Percentiles rank a stretch among this genome's conserved stretches.
Evolutionary conservation across 2,797 vertebrate genomes (phyloP).

Genomic region (Etheostoma perlongum): DNA sequence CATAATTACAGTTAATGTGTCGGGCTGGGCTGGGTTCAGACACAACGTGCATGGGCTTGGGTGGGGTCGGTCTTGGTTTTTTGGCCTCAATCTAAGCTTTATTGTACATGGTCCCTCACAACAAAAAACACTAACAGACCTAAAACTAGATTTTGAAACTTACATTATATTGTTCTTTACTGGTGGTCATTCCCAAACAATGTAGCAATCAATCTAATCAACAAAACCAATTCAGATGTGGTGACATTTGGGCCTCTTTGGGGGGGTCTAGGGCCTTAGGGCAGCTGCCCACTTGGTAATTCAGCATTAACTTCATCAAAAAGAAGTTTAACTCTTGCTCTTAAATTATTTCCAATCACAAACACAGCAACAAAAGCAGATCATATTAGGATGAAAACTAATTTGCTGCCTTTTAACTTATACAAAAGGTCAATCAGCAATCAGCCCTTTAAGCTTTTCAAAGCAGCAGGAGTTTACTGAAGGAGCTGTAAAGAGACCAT

Average conservation of each 20-base stretch:
- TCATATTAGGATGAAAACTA: constrained; percentile 10
- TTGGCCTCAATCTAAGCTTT: too few species aligned
- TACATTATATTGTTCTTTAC: background rate
- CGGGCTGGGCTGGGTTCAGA: too few species aligned
- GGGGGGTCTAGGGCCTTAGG: too few species aligned
- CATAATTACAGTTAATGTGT: too few species aligned
- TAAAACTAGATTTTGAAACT: background rate
- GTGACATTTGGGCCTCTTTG: background rate
- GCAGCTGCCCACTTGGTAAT: background rate
- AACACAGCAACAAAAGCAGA: background rate
- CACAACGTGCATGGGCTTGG: too few species aligned
- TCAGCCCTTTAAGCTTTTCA: background rate
- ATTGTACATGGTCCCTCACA: background rate
- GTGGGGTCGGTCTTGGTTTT: too few species aligned
- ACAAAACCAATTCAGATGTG: background rate
- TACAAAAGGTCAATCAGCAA: background rate
- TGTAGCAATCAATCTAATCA: background rate
- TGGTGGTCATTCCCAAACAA: background rate
- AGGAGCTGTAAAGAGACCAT: background rate
- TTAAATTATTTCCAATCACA: background rate
- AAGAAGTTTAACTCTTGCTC: background rate
- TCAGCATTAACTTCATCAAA: background rate
- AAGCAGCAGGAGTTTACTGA: constrained; percentile 3
- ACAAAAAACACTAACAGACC: background rate
- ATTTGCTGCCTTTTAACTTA: constrained; percentile 1